Conservation (phyloP, 2,888 invertebrate genomes). For the Agelastica alni region DNA sequence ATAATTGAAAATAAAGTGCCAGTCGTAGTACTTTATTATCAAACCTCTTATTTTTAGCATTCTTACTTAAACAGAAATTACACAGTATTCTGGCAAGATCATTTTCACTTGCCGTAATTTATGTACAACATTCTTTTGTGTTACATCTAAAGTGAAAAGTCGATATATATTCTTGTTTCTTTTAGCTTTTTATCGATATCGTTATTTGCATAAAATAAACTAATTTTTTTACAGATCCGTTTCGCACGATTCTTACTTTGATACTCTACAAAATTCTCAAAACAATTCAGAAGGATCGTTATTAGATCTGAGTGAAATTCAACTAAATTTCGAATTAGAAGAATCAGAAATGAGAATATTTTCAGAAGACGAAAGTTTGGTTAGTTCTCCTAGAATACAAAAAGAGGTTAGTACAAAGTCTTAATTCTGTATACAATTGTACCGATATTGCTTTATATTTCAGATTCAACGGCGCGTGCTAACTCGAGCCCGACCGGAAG, state of each 20-base stretch:
- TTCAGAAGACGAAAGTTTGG: constrained; percentile 81
- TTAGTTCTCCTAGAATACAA: constrained; percentile 62
- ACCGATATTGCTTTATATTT: constrained; percentile 4
- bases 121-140: too few relatives aligned
- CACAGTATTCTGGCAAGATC: too few relatives aligned
- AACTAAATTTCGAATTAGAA: constrained; percentile 81
- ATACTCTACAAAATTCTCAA: constrained; percentile 68
- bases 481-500: constrained; percentile 61
- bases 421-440: not conserved
- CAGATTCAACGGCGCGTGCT: constrained; percentile 59
- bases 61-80: too few relatives aligned
- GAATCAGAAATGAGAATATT: constrained; percentile 86
- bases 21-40: too few relatives aligned
- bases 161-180: too few relatives aligned
- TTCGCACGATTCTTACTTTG: constrained; percentile 93
- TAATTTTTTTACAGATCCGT: constrained; percentile 65
- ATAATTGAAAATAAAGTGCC: too few relatives aligned
- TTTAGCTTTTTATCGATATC: too few relatives aligned
- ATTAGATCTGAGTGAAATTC: constrained; percentile 80
- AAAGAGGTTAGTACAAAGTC: constrained; percentile 49
- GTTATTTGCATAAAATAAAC: not conserved
- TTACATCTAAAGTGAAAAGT: too few relatives aligned
- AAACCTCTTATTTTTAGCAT: too few relatives aligned
- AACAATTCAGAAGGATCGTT: constrained; percentile 57
- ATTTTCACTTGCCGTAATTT: too few relatives aligned